phyloP scores from a whole-genome alignment of 1,140 invertebrate species.

The Meloidogyne exigua region DNA sequence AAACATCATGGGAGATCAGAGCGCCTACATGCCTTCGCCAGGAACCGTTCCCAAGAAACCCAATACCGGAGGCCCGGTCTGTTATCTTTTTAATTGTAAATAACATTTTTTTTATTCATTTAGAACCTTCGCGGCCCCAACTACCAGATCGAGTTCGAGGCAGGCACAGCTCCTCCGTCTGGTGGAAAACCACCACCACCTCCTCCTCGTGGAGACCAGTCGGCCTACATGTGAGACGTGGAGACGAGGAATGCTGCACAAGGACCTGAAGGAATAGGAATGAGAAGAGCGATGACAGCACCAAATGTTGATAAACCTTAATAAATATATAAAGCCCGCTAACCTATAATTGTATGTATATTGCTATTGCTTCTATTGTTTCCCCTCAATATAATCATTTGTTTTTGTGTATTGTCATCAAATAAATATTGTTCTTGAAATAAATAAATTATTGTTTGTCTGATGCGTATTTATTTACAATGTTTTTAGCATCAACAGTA shows the following conservation, averaged over 20 bases:
- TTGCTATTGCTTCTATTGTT: not conserved
- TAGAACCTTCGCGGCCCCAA: not conserved
- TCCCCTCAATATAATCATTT: not conserved
- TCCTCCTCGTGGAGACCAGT: not conserved
- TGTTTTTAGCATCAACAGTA: too few species aligned
- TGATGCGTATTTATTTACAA: too few species aligned
- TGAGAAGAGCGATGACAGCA: not conserved
- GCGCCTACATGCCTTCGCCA: conserved; percentile 1
- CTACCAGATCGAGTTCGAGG: not conserved
- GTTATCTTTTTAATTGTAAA: not conserved
- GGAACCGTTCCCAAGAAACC: not conserved
- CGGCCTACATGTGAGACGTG: not conserved
- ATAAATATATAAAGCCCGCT: not conserved
- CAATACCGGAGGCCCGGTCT: not conserved
- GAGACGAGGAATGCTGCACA: conserved; percentile 3
- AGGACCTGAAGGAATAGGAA: not conserved
- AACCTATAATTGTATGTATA: not conserved
- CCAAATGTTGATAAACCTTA: not conserved
- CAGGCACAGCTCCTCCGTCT: not conserved
- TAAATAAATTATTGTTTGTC: too few species aligned
- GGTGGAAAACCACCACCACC: not conserved
- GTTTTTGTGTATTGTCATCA: not conserved
- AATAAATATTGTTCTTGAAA: too few species aligned
- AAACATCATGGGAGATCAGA: conserved; percentile 4
- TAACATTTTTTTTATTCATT: not conserved